These are phyloP conservation scores for Wiebesia pumilae DNA, from an alignment of 1,140 invertebrate genomes.

Conservation along the genomic window DNA sequence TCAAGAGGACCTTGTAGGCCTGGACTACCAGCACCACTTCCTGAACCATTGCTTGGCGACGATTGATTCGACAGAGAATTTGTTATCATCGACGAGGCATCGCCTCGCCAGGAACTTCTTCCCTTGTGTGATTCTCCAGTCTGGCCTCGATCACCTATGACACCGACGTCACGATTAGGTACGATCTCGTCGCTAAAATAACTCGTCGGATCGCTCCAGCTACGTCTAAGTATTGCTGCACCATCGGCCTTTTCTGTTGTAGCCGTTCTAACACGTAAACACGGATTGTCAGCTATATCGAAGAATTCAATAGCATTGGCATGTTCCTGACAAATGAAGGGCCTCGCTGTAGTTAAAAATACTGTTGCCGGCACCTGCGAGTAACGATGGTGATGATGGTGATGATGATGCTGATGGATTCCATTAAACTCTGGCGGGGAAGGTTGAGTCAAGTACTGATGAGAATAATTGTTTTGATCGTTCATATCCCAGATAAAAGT, in stretches of 20 bases:
- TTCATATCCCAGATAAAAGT: constrained; percentile 84
- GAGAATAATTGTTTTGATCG: constrained; percentile 75
- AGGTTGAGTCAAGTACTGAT: constrained; percentile 67
- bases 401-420: constrained; percentile 36
- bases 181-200: constrained; percentile 65
- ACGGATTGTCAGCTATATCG: constrained; percentile 44
- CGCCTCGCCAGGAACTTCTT: constrained; percentile 64
- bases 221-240: constrained; percentile 75
- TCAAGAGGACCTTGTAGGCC: constrained; percentile 73
- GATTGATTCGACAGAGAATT: constrained; percentile 61
- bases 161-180: constrained; percentile 73
- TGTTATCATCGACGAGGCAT: constrained; percentile 52
- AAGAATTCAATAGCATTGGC: constrained; percentile 50
- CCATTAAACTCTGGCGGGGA: constrained; percentile 7
- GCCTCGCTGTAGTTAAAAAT: constrained; percentile 62
- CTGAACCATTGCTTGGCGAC: neutral
- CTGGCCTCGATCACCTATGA: constrained; percentile 75
- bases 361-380: constrained; percentile 53
- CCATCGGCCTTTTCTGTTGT: constrained; percentile 32
- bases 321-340: constrained; percentile 61
- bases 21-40: constrained; percentile 30
- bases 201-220: constrained; percentile 79
- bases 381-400: constrained; percentile 53
- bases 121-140: constrained; percentile 51
- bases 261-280: constrained; percentile 36